Percentiles rank a stretch among this genome's conserved stretches.
Conservation (phyloP, 2,113 vertebrate species). For the Eclectus roratus region DNA sequence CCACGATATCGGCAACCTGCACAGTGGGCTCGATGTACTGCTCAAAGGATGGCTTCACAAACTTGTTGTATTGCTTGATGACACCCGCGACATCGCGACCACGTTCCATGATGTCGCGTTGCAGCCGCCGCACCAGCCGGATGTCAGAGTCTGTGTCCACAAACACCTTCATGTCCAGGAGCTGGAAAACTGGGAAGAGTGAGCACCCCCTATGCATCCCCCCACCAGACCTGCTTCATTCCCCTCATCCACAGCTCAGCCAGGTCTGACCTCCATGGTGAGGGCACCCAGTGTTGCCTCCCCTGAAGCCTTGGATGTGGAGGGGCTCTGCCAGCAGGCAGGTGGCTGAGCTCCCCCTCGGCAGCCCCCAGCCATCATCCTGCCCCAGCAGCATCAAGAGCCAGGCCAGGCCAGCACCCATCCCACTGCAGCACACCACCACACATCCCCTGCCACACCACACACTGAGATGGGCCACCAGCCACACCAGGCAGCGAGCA, state of each 20-base stretch:
- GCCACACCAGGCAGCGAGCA: background rate
- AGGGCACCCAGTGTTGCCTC: accelerated
- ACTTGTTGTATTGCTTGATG: conserved; percentile 92
- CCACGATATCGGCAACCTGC: conserved; percentile 89
- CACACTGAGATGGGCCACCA: accelerated
- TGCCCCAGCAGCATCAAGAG: background rate
- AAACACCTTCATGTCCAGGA: conserved; percentile 93
- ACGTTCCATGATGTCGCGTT: conserved; percentile 85
- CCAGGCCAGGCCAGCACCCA: background rate
- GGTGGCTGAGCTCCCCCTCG: accelerated
- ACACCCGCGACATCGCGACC: conserved; percentile 84
- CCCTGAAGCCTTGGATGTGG: accelerated
- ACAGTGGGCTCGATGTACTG: conserved; percentile 92
- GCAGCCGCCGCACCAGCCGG: conserved; percentile 86
- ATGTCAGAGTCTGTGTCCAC: conserved; percentile 93
- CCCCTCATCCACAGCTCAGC: background rate
- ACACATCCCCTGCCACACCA: accelerated
- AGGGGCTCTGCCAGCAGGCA: background rate
- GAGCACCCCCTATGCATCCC: background rate
- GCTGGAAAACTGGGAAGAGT: conserved; percentile 68
- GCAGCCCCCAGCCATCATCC: background rate
- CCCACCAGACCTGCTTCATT: accelerated
- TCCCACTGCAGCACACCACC: background rate
- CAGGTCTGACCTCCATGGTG: accelerated
- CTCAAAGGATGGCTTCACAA: conserved; percentile 89